phyloP scores from a whole-genome alignment of 2,888 invertebrate species.

The Drosophila limbata region DNA sequence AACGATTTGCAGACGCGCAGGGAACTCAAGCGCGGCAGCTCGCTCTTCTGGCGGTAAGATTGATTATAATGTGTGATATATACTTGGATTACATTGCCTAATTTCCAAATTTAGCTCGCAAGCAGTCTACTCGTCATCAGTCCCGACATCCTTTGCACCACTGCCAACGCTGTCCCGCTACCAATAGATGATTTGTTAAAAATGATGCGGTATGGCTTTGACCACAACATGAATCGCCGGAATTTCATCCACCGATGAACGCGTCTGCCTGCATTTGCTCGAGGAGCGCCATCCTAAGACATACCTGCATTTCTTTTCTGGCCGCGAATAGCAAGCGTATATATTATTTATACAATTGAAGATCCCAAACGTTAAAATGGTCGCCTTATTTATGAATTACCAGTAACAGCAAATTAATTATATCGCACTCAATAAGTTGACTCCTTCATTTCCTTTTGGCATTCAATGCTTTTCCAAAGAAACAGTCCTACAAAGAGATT shows the following conservation, averaged over 20 bases:
- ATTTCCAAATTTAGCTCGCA: slow-evolving; percentile 43
- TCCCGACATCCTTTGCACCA: slow-evolving; percentile 63
- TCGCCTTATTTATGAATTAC: slow-evolving; percentile 30
- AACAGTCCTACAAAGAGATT: slow-evolving; percentile 32
- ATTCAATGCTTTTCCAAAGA: slow-evolving; percentile 54
- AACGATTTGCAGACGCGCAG: slow-evolving; percentile 90
- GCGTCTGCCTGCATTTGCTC: slow-evolving; percentile 51
- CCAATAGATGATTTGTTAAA: slow-evolving; percentile 45
- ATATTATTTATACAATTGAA: slow-evolving; percentile 38
- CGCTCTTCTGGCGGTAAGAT: slow-evolving; percentile 86
- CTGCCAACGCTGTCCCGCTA: slow-evolving; percentile 76
- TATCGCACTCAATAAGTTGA: slow-evolving; percentile 12
- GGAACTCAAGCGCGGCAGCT: slow-evolving; percentile 94
- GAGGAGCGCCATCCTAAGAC: slow-evolving; percentile 49
- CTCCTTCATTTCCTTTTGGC: slow-evolving; percentile 27
- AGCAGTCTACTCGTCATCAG: slow-evolving; percentile 19
- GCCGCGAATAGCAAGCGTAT: slow-evolving; percentile 36
- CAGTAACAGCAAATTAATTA: slow-evolving; percentile 28
- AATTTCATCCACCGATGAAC: slow-evolving; percentile 31
- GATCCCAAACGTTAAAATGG: slow-evolving; percentile 39
- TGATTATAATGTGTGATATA: background rate
- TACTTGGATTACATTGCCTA: background rate
- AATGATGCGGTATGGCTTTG: slow-evolving; percentile 29
- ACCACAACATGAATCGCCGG: slow-evolving; percentile 30
- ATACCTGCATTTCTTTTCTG: slow-evolving; percentile 65